phyloP scores from a whole-genome alignment of 2,113 vertebrate genomes.

The Aptenodytes forsteri region DNA sequence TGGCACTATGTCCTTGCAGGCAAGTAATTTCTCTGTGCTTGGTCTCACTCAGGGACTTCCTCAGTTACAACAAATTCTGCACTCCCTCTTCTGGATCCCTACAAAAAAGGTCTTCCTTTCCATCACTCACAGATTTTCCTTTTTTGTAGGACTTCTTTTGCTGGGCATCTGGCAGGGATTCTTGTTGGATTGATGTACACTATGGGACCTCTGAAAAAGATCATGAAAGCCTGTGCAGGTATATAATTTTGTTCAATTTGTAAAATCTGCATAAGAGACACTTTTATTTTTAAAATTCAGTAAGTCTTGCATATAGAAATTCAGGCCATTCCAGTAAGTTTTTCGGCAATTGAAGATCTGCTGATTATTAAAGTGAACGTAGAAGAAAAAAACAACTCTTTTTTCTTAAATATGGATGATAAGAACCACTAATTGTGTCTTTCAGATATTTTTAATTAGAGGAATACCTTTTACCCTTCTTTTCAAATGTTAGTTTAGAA shows the following conservation, averaged over 20 bases:
- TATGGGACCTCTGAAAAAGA: conserved; percentile 82
- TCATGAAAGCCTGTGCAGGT: conserved; percentile 87
- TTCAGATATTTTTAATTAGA: background rate
- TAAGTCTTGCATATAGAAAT: background rate
- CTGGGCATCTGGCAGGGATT: conserved; percentile 93
- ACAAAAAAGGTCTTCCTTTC: background rate
- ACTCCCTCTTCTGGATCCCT: background rate
- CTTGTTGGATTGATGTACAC: conserved; percentile 92
- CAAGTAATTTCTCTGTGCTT: background rate
- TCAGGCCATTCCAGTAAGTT: background rate
- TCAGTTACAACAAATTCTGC: background rate
- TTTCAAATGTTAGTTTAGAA: background rate
- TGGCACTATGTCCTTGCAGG: background rate
- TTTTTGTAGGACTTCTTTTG: conserved; percentile 85
- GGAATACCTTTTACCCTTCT: background rate
- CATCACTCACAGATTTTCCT: background rate
- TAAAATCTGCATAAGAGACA: background rate
- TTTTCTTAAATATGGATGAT: background rate
- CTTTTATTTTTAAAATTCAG: background rate
- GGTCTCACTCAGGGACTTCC: background rate
- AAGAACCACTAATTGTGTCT: background rate
- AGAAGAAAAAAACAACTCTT: background rate
- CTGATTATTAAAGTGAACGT: background rate
- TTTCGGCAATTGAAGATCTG: background rate
- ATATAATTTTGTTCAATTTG: background rate